phyloP scores from a whole-genome alignment of 2,888 invertebrate genomes.

The Acanthosoma haemorrhoidale region DNA sequence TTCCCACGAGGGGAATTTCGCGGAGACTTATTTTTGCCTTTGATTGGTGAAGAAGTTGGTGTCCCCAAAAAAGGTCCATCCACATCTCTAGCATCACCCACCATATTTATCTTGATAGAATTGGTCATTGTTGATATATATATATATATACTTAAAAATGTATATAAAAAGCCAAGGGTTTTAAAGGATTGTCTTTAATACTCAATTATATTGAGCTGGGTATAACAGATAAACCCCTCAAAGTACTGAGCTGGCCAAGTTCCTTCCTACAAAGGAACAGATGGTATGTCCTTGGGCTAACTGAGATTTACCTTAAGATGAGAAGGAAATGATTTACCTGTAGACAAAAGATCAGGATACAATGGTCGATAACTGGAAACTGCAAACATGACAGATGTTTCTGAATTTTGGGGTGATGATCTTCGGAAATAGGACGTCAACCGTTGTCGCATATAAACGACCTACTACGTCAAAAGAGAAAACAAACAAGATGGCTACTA shows the following conservation, averaged over 20 bases:
- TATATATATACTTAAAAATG: not conserved
- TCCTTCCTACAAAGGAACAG: slow-evolving; percentile 15
- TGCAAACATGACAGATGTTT: slow-evolving; percentile 12
- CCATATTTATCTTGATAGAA: slow-evolving; percentile 20
- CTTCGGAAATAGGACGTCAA: not conserved
- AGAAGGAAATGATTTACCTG: slow-evolving; percentile 13
- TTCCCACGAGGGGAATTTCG: slow-evolving; percentile 30
- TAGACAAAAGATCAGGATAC: not conserved
- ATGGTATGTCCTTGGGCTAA: slow-evolving; percentile 31
- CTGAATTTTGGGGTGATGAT: not conserved
- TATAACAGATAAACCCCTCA: not conserved
- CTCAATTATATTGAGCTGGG: slow-evolving; percentile 18
- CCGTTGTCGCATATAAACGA: slow-evolving; percentile 35
- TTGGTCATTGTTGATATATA: slow-evolving; percentile 29
- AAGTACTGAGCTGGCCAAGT: slow-evolving; percentile 11
- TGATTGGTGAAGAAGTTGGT: slow-evolving; percentile 16
- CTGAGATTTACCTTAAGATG: not conserved
- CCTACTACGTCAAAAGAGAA: slow-evolving; percentile 33
- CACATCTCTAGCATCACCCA: slow-evolving; percentile 16
- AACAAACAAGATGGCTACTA: slow-evolving; percentile 36
- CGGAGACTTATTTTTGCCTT: slow-evolving; percentile 17
- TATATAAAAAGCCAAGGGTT: slow-evolving; percentile 15
- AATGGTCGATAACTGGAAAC: not conserved
- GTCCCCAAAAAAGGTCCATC: slow-evolving; percentile 15
- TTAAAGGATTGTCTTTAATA: slow-evolving; percentile 23